phyloP scores from a whole-genome alignment of 2,888 invertebrate species.

The Esperia sulphurella region DNA sequence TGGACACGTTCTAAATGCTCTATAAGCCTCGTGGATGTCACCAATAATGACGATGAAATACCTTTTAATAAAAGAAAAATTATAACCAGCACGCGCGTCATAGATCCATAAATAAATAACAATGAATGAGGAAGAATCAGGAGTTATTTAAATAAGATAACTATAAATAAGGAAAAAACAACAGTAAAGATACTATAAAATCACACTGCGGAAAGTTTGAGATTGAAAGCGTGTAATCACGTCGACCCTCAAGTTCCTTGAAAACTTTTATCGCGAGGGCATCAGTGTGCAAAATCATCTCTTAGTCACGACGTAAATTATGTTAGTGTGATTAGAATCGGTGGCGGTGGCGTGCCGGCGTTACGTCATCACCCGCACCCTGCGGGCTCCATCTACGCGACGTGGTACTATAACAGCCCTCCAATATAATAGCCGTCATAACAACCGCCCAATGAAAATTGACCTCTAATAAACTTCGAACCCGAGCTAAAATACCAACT shows the following conservation, averaged over 20 bases:
- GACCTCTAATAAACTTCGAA: neutral
- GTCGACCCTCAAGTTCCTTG: conserved; percentile 10
- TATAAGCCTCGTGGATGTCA: no score
- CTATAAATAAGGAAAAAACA: no score
- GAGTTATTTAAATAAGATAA: no score
- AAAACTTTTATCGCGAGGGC: conserved; percentile 25
- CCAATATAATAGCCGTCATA: neutral
- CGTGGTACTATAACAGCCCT: neutral
- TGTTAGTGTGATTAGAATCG: conserved; percentile 59
- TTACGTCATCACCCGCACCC: conserved; percentile 53
- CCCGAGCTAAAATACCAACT: neutral
- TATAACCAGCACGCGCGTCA: no score
- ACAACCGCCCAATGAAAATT: neutral
- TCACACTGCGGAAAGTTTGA: no score
- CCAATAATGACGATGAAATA: no score
- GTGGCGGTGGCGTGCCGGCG: conserved; percentile 31
- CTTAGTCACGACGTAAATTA: conserved; percentile 44
- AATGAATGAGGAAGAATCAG: no score
- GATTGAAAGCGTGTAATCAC: neutral
- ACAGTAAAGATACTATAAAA: no score
- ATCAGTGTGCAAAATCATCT: conserved; percentile 45
- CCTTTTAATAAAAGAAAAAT: no score
- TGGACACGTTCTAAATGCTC: no score
- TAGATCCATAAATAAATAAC: no score
- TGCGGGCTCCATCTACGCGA: conserved; percentile 6